Evolutionary conservation across 2,113 vertebrate species (phyloP), one percentile per base, ranked within the genome.

Genomic region (Seriola quinqueradiata): DNA sequence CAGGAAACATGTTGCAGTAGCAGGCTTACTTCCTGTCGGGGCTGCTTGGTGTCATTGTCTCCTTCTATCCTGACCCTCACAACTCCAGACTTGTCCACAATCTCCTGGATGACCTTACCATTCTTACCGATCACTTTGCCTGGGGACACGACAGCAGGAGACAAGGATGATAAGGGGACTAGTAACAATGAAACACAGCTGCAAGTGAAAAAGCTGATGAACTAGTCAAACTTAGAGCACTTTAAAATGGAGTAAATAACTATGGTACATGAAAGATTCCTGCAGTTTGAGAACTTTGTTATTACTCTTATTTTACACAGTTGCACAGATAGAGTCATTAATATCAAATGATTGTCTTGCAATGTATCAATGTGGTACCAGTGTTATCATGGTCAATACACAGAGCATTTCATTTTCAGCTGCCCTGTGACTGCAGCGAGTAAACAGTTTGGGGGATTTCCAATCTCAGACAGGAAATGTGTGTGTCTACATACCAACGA

Each of bases 121-220:
- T 96, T 97, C 92, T 98, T 98, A 38, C 97, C 97, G 8, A 98
- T 98, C 77, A 98, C 97, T 92, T 98, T 98, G 58, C 97, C 97
- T 97, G 55, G 0, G 81, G 40, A 84, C 50, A 82, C 4, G 28
- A 79, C 11, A 82, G 34, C 16, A 69, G 13, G 21, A 17, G 8
- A n/a, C 28, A 38, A 46, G 32, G 8, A 60, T 21, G 7, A 57
- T 16, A 32, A 1, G 19, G 7, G 36, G 12, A 68, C 5, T 16
- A 4, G 1, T 58, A 14, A 77, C 25, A 21, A 17, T 13, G 3
- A 64, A 25, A 69, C 19, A 46, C 23, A 55, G 44, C 3, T 59
- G 50, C 4, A 67, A 59, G 50, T 48, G 3, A 50, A 68, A 66
- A 44, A n/a, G 21, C 25, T 36, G 23, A 65, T 58, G 9, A 5